Evolutionary conservation across 1,140 invertebrate genomes (phyloP).

Genomic region (Probaryconus sp.): DNA sequence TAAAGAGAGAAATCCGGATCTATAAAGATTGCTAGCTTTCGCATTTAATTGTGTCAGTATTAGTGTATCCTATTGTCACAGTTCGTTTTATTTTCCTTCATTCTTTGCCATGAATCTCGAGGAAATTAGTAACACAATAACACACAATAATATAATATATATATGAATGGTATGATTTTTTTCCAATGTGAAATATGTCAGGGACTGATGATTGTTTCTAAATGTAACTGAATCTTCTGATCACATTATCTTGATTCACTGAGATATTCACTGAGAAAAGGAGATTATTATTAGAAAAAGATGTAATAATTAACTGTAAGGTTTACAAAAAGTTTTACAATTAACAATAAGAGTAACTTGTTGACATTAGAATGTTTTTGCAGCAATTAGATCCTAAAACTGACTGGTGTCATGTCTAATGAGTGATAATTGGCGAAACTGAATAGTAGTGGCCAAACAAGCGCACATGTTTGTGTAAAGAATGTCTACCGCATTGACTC

Average conservation of each 20-base stretch:
- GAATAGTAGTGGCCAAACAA: neutral
- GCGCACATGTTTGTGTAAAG: neutral
- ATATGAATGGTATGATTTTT: too few species aligned
- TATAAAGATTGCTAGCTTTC: conserved; percentile 23
- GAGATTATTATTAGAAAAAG: too few species aligned
- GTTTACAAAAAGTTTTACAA: too few species aligned
- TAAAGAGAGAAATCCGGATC: conserved; percentile 31
- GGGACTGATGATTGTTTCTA: too few species aligned
- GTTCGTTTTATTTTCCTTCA: conserved; percentile 10
- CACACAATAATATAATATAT: too few species aligned
- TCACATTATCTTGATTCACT: too few species aligned
- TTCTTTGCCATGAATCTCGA: neutral
- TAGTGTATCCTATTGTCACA: conserved; percentile 21
- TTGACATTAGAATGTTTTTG: conserved; percentile 1
- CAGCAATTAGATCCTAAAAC: neutral
- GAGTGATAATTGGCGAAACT: conserved; percentile 43
- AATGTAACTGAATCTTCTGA: too few species aligned
- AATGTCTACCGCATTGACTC: conserved; percentile 20
- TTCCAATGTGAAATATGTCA: too few species aligned
- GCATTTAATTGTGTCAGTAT: conserved; percentile 21
- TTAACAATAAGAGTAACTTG: too few species aligned
- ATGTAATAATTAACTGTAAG: too few species aligned
- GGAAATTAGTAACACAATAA: too few species aligned
- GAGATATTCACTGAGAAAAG: too few species aligned
- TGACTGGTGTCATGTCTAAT: conserved; percentile 12